Conservation (phyloP, 2,797 vertebrate species). For the Malacoraja senta region DNA sequence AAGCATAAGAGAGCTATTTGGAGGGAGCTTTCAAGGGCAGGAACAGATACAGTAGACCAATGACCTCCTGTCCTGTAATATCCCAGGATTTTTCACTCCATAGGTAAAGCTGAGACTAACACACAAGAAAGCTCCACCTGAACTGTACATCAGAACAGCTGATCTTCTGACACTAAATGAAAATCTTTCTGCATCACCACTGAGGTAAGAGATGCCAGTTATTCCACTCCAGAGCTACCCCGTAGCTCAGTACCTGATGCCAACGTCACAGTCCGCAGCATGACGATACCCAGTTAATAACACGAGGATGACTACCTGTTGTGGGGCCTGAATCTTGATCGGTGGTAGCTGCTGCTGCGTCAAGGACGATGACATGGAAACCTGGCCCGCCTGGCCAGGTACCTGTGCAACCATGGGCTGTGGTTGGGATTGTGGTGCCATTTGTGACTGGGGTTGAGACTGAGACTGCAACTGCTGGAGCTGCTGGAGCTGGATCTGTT, state of each 20-base stretch:
- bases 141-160: background rate
- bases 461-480: conserved; percentile 56
- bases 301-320: background rate
- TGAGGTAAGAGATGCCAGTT: background rate
- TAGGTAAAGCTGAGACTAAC: background rate
- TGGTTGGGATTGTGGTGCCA: conserved; percentile 38
- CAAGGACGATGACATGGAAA: conserved; percentile 49
- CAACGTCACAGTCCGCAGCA: background rate
- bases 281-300: background rate
- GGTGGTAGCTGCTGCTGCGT: conserved; percentile 1
- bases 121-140: background rate
- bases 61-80: background rate
- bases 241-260: background rate
- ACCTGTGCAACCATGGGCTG: conserved; percentile 66
- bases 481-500: conserved; percentile 56
- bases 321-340: background rate
- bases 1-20: background rate
- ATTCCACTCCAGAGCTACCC: background rate
- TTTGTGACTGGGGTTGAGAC: conserved; percentile 42
- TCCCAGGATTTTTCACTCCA: background rate
- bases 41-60: background rate
- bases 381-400: conserved; percentile 63
- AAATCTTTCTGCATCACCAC: background rate
- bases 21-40: background rate
- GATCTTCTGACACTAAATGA: background rate